Conservation (phyloP, 2,113 vertebrate genomes). For the Hypocryptadius cinnamomeus region DNA sequence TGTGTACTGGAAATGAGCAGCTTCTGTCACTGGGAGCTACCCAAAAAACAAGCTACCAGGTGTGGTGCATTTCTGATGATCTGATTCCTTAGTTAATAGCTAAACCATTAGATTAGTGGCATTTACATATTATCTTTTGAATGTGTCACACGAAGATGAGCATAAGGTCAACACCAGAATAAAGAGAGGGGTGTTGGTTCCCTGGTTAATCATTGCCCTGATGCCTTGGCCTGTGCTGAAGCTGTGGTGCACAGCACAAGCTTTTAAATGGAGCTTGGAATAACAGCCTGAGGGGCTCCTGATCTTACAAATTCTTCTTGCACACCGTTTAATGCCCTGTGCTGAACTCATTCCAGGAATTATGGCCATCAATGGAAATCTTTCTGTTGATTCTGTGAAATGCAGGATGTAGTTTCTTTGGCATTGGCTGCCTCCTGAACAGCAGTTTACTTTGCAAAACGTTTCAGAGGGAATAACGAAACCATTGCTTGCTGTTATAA, state of each 20-base stretch:
- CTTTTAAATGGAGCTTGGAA: neutral
- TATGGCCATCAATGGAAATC: neutral
- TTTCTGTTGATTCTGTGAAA: neutral
- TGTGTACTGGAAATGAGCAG: neutral
- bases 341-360: neutral
- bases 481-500: neutral
- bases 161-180: neutral
- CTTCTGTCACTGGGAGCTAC: neutral
- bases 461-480: neutral
- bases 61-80: neutral
- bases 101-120: neutral
- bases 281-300: neutral
- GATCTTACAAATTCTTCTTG: neutral
- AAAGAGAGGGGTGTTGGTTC: neutral
- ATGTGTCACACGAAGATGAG: neutral
- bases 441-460: neutral
- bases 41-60: neutral
- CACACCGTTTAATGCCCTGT: accelerated
- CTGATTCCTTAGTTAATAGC: neutral
- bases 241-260: neutral
- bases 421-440: neutral
- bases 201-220: neutral
- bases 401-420: neutral
- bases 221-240: neutral
- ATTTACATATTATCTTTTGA: neutral